These are phyloP conservation scores for Ia io DNA, from an alignment of 2,113 vertebrate genomes.

Conservation along the genomic window DNA sequence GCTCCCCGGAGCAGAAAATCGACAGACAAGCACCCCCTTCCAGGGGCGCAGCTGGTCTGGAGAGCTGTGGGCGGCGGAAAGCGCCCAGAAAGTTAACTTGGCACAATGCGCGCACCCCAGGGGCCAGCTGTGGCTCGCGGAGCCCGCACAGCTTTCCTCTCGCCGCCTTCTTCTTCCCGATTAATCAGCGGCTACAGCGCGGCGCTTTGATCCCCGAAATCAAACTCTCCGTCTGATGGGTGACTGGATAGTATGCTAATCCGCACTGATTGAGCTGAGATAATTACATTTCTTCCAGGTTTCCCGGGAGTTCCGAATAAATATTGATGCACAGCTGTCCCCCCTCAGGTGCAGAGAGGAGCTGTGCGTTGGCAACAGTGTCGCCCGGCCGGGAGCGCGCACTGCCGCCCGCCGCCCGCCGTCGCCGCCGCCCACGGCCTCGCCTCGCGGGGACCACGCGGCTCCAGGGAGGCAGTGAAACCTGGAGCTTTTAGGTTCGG, in stretches of 20 bases:
- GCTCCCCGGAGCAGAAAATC: neutral
- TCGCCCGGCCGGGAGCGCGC: neutral
- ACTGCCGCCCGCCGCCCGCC: neutral
- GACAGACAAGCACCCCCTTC: neutral
- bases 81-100: neutral
- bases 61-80: no score
- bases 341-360: conserved; percentile 59
- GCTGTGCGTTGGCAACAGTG: conserved; percentile 50
- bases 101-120: neutral
- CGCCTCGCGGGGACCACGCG: accelerated
- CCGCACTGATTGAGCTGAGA: conserved; percentile 82
- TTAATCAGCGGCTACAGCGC: conserved; percentile 71
- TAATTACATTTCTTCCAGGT: conserved; percentile 83
- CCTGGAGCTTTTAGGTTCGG: neutral
- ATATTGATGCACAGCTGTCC: conserved; percentile 84
- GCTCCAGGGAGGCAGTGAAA: no score
- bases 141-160: conserved; percentile 42
- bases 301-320: conserved; percentile 82
- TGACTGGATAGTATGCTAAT: conserved; percentile 82
- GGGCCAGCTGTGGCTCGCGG: conserved; percentile 20
- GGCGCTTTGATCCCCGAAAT: conserved; percentile 80
- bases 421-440: neutral
- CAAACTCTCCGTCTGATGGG: conserved; percentile 79
- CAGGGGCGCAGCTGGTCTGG: neutral
- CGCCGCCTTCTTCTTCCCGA: neutral